These are phyloP conservation scores for Dysmachus trigonus DNA, from an alignment of 2,888 invertebrate species.

Conservation along the genomic window DNA sequence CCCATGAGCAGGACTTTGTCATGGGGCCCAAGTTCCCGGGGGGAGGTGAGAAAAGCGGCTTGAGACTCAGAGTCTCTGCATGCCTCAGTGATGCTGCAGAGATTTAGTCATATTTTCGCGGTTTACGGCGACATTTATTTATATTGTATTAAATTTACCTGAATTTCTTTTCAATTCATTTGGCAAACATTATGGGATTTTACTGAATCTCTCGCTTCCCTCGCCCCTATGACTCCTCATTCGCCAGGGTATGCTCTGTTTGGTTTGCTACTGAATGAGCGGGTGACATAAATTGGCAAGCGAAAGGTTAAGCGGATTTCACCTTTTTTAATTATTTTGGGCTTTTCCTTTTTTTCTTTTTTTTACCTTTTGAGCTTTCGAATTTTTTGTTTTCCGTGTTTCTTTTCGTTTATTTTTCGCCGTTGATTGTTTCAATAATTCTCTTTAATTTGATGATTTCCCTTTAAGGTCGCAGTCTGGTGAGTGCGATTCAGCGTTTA, in stretches of 20 bases:
- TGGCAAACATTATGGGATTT: slow-evolving; percentile 14
- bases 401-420: slow-evolving; percentile 13
- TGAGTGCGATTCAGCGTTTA: not conserved
- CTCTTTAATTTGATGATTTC: slow-evolving; percentile 14
- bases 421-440: slow-evolving; percentile 20
- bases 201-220: not conserved
- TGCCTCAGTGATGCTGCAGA: not conserved
- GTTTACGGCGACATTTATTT: slow-evolving; percentile 22
- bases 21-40: not conserved
- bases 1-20: no score
- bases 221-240: not conserved
- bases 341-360: not conserved
- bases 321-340: slow-evolving; percentile 35
- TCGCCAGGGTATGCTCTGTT: not conserved
- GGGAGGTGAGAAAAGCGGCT: not conserved
- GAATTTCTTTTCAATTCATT: slow-evolving; percentile 30
- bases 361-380: not conserved
- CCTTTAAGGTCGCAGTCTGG: not conserved
- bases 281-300: slow-evolving; percentile 37
- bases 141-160: slow-evolving; percentile 35
- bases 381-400: not conserved
- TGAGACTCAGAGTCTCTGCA: not conserved
- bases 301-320: slow-evolving; percentile 36
- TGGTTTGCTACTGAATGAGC: not conserved
- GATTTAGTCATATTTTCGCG: slow-evolving; percentile 5